Base-by-base conservation (phyloP, 2,113 vertebrate species). In the Axis porcinus region DNA sequence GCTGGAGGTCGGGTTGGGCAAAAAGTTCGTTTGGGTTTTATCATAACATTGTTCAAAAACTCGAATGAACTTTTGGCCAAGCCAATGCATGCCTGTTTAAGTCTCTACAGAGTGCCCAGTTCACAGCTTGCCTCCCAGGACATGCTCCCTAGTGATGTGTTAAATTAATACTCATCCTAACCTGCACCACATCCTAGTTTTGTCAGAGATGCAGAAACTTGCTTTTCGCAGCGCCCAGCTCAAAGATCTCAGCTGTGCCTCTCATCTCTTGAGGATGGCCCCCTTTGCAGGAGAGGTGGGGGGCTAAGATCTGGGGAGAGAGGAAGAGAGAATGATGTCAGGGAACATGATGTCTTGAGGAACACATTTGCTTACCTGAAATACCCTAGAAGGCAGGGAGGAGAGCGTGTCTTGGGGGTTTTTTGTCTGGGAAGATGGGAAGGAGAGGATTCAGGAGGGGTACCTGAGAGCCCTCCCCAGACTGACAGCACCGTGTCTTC, bases 401-500 rank as follows among this genome's bases (percentile, higher is more conserved):
- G 93, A 30, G 27, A 27, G 43, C 1, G 7, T 6, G 54, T 28
- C 43, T 33, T 19, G 23, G 50, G 19, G 33, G 17, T 50, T 6
- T 7, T 21, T 12, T 15, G 27, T 52, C 19, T 27, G 33, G 13
- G 58, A n/a, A 11, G 25, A 7, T 1, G n/a, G 57, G 28, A 27
- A n/a, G 28, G 62, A 58, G 70, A 60, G 90, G 76, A 40, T 76
- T 7, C 36, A 62, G 91, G 55, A 47, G 15, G 23, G 74, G 36
- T 3, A 1, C 9, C 11, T 10, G 14, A 15, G 43, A 79, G 23
- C 27, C 21, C 93, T 89, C 50, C 60, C 78, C 17, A 0, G 3
- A 43, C 91, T 97, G 95, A 89, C 33, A 5, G 96, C 92, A 9
- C 79, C 54, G 19, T 95, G 82, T 95, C 98, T 98, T 98, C 97